A percentile compares a stretch with the other conserved stretches of the same genome.
phyloP scores from a whole-genome alignment of 2,888 invertebrate genomes.

The Heteromurus nitidus region DNA sequence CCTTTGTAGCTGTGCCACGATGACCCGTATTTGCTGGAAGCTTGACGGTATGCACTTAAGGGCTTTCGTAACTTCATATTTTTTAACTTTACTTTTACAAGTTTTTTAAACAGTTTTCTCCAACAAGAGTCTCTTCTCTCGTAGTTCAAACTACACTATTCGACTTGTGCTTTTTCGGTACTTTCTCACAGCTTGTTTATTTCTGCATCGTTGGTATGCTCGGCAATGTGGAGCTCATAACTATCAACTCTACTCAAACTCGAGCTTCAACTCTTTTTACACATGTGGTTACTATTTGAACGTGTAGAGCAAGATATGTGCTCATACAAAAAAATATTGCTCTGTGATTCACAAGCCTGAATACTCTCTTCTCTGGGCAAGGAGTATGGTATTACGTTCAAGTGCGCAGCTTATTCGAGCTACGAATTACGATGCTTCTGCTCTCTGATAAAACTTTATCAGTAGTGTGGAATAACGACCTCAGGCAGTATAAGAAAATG shows the following conservation, averaged over 20 bases:
- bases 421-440: slow-evolving; percentile 13
- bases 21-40: slow-evolving; percentile 38
- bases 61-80: slow-evolving; percentile 54
- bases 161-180: not conserved
- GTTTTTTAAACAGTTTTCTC: not conserved
- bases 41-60: slow-evolving; percentile 22
- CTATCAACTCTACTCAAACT: not conserved
- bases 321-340: too few species aligned
- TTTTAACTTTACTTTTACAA: not conserved
- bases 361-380: too few species aligned
- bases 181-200: too few species aligned
- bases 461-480: slow-evolving; percentile 47
- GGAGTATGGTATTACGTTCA: too few species aligned
- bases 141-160: not conserved
- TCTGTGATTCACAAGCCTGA: too few species aligned
- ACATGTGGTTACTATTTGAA: not conserved
- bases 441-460: slow-evolving; percentile 44
- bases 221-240: not conserved
- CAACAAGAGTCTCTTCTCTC: not conserved
- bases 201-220: too few species aligned
- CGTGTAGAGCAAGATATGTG: too few species aligned
- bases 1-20: slow-evolving; percentile 44
- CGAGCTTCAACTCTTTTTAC: slow-evolving; percentile 18
- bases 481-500: slow-evolving; percentile 8
- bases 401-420: slow-evolving; percentile 34